Conservation (phyloP, 2,113 vertebrate genomes). For the Neodon shergylaensis region DNA sequence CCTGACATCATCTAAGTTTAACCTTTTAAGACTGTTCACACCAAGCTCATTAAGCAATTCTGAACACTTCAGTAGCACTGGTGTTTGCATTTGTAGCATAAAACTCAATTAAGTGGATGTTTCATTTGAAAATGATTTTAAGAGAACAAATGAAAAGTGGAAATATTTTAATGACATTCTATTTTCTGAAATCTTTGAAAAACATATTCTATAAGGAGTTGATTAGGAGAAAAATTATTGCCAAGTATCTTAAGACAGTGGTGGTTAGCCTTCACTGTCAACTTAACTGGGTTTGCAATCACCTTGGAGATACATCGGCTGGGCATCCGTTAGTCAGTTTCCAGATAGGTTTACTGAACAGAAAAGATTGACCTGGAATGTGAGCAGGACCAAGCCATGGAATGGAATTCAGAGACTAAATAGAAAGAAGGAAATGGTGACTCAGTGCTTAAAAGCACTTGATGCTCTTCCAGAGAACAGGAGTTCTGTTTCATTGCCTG, state of each 20-base stretch:
- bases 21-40: constrained; percentile 20
- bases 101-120: constrained; percentile 6
- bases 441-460: neutral
- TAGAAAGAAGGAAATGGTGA: neutral
- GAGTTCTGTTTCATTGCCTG: neutral
- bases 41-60: constrained; percentile 32
- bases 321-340: neutral
- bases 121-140: constrained; percentile 14
- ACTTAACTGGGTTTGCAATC: neutral
- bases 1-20: constrained; percentile 25
- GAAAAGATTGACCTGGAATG: neutral
- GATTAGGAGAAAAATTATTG: constrained; percentile 28
- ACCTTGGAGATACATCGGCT: neutral
- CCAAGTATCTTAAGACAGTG: neutral
- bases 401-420: neutral
- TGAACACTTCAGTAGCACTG: neutral
- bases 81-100: neutral
- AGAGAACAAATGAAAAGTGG: neutral
- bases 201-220: neutral
- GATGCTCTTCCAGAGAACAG: neutral
- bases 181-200: constrained; percentile 39
- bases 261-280: neutral
- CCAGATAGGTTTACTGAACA: neutral
- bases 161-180: constrained; percentile 15
- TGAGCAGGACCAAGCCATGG: neutral